These are phyloP conservation scores for Aegithalos caudatus DNA, from an alignment of 2,113 vertebrate species.

Conservation along the genomic window DNA sequence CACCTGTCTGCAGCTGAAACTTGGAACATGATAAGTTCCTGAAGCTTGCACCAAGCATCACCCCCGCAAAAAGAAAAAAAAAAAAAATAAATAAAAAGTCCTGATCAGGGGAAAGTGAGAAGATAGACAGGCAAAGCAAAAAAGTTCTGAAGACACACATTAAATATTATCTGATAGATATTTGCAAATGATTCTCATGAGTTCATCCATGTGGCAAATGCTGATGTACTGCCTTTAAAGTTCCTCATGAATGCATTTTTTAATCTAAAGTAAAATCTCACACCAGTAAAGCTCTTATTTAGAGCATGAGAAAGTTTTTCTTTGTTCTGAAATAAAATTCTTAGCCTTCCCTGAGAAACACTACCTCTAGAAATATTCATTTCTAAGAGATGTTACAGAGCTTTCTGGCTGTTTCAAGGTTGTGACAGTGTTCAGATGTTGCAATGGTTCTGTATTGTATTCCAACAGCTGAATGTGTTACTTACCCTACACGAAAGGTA, in stretches of 20 bases:
- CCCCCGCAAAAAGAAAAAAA: neutral
- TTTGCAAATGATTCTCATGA: conserved; percentile 14
- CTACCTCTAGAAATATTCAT: neutral
- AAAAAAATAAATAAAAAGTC: neutral
- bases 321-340: conserved; percentile 11
- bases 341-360: neutral
- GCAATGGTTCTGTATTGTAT: neutral
- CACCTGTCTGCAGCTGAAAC: neutral
- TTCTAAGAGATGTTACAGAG: neutral
- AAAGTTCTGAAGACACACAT: neutral
- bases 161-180: conserved; percentile 2
- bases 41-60: neutral
- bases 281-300: neutral
- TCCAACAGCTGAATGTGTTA: neutral
- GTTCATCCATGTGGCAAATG: conserved; percentile 16
- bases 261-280: neutral
- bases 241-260: conserved; percentile 23
- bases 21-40: neutral
- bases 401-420: neutral
- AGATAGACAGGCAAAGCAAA: neutral
- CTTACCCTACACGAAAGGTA: neutral
- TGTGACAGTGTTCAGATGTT: neutral
- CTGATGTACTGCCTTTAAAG: neutral
- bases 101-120: neutral
- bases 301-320: neutral